These are phyloP conservation scores for Brachystomella parvula DNA, from an alignment of 1,140 invertebrate species.

Conservation along the genomic window DNA sequence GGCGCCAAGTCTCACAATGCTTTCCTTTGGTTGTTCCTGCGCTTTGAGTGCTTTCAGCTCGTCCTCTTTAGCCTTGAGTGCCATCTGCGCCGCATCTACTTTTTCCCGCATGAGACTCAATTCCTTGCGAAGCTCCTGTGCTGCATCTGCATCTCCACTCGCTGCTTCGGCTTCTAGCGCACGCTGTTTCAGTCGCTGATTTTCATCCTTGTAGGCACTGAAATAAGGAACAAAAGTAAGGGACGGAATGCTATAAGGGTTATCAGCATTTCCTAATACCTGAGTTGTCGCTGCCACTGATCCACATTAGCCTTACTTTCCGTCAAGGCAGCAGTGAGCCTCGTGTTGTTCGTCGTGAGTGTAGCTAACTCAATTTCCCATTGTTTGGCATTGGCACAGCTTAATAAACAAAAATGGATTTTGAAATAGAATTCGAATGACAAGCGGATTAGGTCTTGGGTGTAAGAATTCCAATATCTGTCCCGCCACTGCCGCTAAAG, in stretches of 20 bases:
- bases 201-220: constrained; percentile 92
- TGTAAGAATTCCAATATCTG: too few species aligned
- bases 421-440: not conserved
- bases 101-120: constrained; percentile 58
- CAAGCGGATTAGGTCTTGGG: too few species aligned
- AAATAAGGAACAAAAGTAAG: constrained; percentile 43
- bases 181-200: constrained; percentile 73
- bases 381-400: constrained; percentile 93
- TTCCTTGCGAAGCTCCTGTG: constrained; percentile 52
- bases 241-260: not conserved
- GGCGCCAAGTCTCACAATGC: constrained; percentile 23
- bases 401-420: constrained; percentile 42
- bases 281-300: constrained; percentile 91
- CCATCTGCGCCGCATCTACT: constrained; percentile 62
- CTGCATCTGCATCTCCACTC: constrained; percentile 50
- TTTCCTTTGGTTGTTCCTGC: constrained; percentile 21
- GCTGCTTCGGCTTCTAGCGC: constrained; percentile 63
- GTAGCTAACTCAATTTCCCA: constrained; percentile 96
- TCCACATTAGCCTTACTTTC: constrained; percentile 96
- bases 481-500: too few species aligned
- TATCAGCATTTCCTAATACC: not conserved
- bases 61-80: constrained; percentile 64
- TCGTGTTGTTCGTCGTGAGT: constrained; percentile 89
- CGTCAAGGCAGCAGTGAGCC: constrained; percentile 88
- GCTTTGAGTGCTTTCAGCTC: constrained; percentile 49